Base-by-base conservation (phyloP, 2,113 vertebrate species). In the Tetrao urogallus region DNA sequence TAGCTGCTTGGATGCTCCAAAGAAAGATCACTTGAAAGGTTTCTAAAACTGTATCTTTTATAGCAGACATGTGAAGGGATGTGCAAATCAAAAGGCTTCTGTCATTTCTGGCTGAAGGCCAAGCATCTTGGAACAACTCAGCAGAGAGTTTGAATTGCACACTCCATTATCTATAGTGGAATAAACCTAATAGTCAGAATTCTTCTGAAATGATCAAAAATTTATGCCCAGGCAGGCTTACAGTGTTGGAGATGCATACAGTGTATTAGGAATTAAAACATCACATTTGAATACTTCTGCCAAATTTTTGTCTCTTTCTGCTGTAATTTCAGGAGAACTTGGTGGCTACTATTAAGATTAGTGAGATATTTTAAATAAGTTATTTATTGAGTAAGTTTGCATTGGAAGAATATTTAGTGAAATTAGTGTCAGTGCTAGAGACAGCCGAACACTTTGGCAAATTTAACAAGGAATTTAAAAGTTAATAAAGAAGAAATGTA, bases 401-500 rank as follows among this genome's bases (percentile, higher is more conserved):
- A 7, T 13, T 87, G 50, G 48, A 72, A 79, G 48, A 89, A 73
- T 79, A 89, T 89, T 92, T 88, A 91, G 45, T 58, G 58, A 91
- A 92, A 85, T 93, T 84, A 91, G 67, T 60, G 83, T 92, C 77
- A 79, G 2, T 47, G 43, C 54, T 65, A 80, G 60, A 3, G n/a
- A 76, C 66, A 57, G 57, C 40, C 58, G 87, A 91, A 57, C 30
- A 28, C n/a, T 86, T 86, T 79, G 89, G 70, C 38, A 93, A 93
- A 93, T 47, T 20, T 40, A 71, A 32, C 14, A 71, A 17, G 7
- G 32, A 75, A 75, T 82, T 89, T 60, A 40, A 84, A 84, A 90
- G 58, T 21, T 71, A 78, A 77, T 63, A 58, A 58, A 61, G 18
- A 86, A 84, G 90, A 75, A 86, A 83, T 56, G 28, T 4, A n/a